phyloP scores from a whole-genome alignment of 1,140 invertebrate genomes.

The Magallana ariakensis region DNA sequence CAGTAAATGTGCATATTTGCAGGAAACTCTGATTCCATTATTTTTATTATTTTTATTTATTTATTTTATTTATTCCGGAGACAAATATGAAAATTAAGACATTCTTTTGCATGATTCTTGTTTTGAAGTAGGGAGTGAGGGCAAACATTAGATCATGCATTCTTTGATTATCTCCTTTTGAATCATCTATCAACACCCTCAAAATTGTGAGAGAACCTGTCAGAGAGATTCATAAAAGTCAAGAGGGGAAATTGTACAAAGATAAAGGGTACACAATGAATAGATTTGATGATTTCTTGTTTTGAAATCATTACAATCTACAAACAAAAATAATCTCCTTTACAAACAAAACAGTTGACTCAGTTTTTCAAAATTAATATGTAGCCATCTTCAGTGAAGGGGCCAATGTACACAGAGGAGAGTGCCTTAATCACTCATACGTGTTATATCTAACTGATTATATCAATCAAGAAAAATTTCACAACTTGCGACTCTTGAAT shows the following conservation, averaged over 20 bases:
- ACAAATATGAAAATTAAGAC: no score
- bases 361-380: background rate
- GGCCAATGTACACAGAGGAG: background rate
- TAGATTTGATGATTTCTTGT: conserved; percentile 10
- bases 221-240: background rate
- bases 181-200: background rate
- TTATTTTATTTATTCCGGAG: no score
- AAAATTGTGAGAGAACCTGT: background rate
- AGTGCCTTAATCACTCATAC: background rate
- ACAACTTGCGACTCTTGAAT: background rate
- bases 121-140: no score
- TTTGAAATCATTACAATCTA: background rate
- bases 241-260: conserved; percentile 8
- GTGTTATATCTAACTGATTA: background rate
- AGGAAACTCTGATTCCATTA: no score
- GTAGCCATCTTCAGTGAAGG: background rate
- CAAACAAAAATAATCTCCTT: conserved; percentile 23
- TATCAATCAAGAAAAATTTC: background rate
- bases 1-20: no score
- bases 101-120: no score
- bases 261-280: background rate
- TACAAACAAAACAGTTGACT: conserved; percentile 21
- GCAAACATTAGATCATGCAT: no score
- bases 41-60: no score
- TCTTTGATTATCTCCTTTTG: background rate